phyloP scores from a whole-genome alignment of 2,888 invertebrate species.

The Dasypogon diadema region DNA sequence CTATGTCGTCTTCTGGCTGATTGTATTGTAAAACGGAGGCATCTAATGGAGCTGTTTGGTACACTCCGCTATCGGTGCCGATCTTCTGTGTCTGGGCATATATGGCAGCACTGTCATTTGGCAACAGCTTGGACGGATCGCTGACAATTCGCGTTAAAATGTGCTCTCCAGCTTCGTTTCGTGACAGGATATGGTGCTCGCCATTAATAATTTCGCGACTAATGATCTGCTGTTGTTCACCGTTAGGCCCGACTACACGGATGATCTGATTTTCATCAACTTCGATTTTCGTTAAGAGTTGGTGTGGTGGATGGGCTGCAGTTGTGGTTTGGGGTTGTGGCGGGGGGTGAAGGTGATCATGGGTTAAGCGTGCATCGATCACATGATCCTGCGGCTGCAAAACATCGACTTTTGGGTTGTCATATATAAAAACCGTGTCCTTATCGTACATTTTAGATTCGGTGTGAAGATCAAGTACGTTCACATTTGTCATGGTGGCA shows the following conservation, averaged over 20 bases:
- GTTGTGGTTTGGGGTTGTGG: slow-evolving; percentile 59
- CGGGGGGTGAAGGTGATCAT: slow-evolving; percentile 58
- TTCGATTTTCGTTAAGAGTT: slow-evolving; percentile 67
- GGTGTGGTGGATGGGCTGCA: slow-evolving; percentile 58
- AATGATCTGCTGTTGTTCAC: slow-evolving; percentile 68
- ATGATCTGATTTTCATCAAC: slow-evolving; percentile 69
- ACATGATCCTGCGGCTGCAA: slow-evolving; percentile 63
- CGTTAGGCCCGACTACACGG: slow-evolving; percentile 68
- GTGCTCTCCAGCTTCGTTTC: slow-evolving; percentile 69
- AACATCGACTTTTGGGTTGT: slow-evolving; percentile 64
- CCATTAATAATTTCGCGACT: slow-evolving; percentile 69
- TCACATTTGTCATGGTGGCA: slow-evolving; percentile 90
- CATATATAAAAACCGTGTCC: slow-evolving; percentile 67
- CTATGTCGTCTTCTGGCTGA: slow-evolving; percentile 59
- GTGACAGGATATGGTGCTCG: slow-evolving; percentile 68
- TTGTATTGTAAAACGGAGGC: slow-evolving; percentile 67
- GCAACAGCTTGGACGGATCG: slow-evolving; percentile 67
- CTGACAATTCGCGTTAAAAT: slow-evolving; percentile 68
- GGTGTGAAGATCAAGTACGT: slow-evolving; percentile 78
- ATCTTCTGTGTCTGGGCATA: slow-evolving; percentile 67
- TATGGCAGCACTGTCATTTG: slow-evolving; percentile 66
- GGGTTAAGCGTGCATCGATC: slow-evolving; percentile 65
- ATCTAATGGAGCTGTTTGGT: slow-evolving; percentile 67
- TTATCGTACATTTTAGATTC: slow-evolving; percentile 66
- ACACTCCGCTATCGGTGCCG: slow-evolving; percentile 63